A percentile compares a stretch with the other conserved stretches of the same genome.
These are phyloP conservation scores for Rhagophthalmus giganteus DNA, from an alignment of 2,888 invertebrate genomes.

Conservation along the genomic window DNA sequence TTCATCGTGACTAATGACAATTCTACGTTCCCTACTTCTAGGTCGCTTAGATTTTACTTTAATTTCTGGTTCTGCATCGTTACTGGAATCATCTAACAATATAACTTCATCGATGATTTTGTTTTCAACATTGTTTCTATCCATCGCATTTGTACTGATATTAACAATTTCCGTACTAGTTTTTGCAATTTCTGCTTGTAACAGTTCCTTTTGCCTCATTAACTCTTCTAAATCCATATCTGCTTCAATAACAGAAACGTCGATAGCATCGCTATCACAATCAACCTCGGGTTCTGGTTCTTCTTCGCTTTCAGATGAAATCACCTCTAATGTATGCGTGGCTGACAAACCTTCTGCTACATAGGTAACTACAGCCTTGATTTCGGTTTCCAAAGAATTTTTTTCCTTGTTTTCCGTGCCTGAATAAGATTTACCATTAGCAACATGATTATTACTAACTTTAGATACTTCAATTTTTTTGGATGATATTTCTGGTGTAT, in stretches of 20 bases:
- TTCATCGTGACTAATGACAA: constrained; percentile 44
- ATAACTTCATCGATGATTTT: constrained; percentile 62
- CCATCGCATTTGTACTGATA: constrained; percentile 31
- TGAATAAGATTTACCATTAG: constrained; percentile 49
- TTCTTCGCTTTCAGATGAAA: constrained; percentile 70
- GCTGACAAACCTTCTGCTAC: constrained; percentile 55
- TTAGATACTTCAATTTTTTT: constrained; percentile 39
- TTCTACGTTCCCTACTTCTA: constrained; percentile 52
- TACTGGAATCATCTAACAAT: constrained; percentile 67
- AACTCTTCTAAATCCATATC: constrained; percentile 86
- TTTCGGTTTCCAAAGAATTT: constrained; percentile 51
- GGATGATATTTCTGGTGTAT: constrained; percentile 51
- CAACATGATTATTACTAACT: constrained; percentile 41
- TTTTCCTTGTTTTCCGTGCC: constrained; percentile 41
- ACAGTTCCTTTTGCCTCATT: constrained; percentile 83
- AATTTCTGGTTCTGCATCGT: constrained; percentile 51
- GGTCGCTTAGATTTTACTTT: constrained; percentile 49
- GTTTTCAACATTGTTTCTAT: constrained; percentile 53
- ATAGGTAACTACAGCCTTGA: constrained; percentile 57
- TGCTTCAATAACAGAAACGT: constrained; percentile 76
- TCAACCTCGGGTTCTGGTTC: constrained; percentile 65
- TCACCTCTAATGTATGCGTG: constrained; percentile 60
- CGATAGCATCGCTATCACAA: constrained; percentile 70
- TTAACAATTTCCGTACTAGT: constrained; percentile 53
- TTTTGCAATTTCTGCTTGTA: constrained; percentile 80